Evolutionary conservation across 2,888 invertebrate species (phyloP), one percentile per base, ranked within the genome.

Genomic region (Ephialtes manifestator): DNA sequence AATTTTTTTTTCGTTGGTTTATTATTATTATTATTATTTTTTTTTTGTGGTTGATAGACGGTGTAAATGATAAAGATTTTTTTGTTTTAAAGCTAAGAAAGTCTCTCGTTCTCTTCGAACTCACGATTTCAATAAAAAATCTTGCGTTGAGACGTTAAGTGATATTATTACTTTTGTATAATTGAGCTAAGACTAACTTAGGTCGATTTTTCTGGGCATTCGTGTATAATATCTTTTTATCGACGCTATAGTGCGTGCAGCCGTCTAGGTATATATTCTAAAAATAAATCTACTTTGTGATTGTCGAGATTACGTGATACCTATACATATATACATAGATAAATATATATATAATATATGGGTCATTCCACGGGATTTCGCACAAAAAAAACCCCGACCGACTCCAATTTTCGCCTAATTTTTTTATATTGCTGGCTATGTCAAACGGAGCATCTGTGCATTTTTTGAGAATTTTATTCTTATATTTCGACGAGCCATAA

Each of bases 251-350:
- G 65, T 31, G 63, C 31, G 48, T 70, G 46, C 51, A 58, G 35
- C 39, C 60, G 63, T 51, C 60, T 70, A 67, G 65, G 60, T 65
- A 84, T 15, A 58, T 46, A 51, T 78, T 85, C 81, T 85, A 85
- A 79, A 81, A 79, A 81, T 85, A 85, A 81, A 81, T 68, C 74
- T 81, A 85, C 75, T 78, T 79, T 79, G 84, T 81, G 84, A 85
- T 85, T 85, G 84, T 85, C 84, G 78, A 81, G 68, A 85, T 48
- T 78, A 85, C 75, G 39, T 39, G 39, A 39, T 65, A n/a, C 7
- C 63, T 65, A 39, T 65, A 20, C 60, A n/a, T 35, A 35, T 20
- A 55, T 55, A 78, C 39, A 68, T 46, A 46, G 58, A 46, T 43
- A n/a, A n/a, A n/a, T n/a, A n/a, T n/a, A n/a, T n/a, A n/a, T n/a